A percentile compares a stretch with the other conserved stretches of the same genome.
Evolutionary conservation across 2,888 invertebrate genomes (phyloP).

Genomic region (Macaria notata): DNA sequence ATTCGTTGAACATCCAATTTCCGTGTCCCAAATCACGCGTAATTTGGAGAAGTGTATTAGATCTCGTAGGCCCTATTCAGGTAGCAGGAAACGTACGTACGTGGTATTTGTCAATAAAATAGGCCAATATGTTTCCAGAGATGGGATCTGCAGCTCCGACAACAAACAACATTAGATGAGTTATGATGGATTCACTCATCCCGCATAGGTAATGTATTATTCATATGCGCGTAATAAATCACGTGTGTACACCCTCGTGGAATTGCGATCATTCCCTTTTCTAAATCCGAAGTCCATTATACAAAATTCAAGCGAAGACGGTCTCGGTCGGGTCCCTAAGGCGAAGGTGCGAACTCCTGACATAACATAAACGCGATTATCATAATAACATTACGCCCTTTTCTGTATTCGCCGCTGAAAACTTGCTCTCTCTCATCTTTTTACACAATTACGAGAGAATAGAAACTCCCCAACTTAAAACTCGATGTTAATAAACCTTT

Average conservation of each 20-base stretch:
- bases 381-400: conserved; percentile 30
- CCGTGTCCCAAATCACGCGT: no score
- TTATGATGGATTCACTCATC: conserved; percentile 52
- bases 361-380: conserved; percentile 36
- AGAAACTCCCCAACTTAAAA: conserved; percentile 11
- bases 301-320: conserved; percentile 44
- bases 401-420: conserved; percentile 15
- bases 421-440: conserved; percentile 11
- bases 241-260: conserved; percentile 50
- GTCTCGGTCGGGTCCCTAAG: conserved; percentile 24
- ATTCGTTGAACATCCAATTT: no score
- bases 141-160: conserved; percentile 33
- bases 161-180: conserved; percentile 47
- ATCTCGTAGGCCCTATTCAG: not conserved
- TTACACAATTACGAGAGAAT: conserved; percentile 19
- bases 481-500: conserved; percentile 27
- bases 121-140: conserved; percentile 37
- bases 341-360: conserved; percentile 37
- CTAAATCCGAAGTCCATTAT: conserved; percentile 51
- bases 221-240: conserved; percentile 63
- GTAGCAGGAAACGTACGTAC: conserved; percentile 3
- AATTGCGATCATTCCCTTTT: conserved; percentile 53
- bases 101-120: conserved; percentile 31
- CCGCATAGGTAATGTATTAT: conserved; percentile 60
- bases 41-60: no score